phyloP scores from a whole-genome alignment of 2,113 vertebrate species.

The Pomatostomus ruficeps region DNA sequence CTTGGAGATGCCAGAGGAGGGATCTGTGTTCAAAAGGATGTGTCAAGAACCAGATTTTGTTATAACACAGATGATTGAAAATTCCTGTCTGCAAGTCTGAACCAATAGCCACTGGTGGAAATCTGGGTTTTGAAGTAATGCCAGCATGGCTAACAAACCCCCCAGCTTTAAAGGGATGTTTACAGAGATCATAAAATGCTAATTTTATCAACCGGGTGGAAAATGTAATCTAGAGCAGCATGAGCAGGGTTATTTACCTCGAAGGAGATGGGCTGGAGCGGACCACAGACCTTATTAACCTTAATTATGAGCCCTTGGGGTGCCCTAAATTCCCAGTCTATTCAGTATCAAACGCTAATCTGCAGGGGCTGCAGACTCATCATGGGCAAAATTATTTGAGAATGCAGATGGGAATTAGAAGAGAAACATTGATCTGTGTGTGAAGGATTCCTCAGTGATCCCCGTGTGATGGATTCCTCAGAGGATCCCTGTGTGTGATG shows the following conservation, averaged over 20 bases:
- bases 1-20: background rate
- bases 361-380: background rate
- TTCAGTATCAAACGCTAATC: constrained; percentile 23
- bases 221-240: constrained; percentile 2
- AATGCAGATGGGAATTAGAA: background rate
- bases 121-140: background rate
- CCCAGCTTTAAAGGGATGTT: background rate
- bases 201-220: constrained; percentile 15
- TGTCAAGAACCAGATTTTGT: background rate
- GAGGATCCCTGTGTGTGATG: constrained; percentile 3
- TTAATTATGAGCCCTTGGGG: constrained; percentile 28
- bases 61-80: background rate
- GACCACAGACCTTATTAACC: constrained; percentile 17
- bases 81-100: background rate
- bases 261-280: background rate
- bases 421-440: constrained; percentile 5
- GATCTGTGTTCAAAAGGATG: background rate
- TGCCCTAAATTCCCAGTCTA: constrained; percentile 15
- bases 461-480: constrained; percentile 4
- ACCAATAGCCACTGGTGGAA: background rate
- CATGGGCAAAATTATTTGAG: constrained; percentile 11
- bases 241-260: background rate
- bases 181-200: background rate
- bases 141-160: background rate
- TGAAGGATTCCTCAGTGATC: constrained; percentile 1